Evolutionary conservation across 2,113 vertebrate genomes (phyloP).

Genomic region (Nycticryphes semicollaris): DNA sequence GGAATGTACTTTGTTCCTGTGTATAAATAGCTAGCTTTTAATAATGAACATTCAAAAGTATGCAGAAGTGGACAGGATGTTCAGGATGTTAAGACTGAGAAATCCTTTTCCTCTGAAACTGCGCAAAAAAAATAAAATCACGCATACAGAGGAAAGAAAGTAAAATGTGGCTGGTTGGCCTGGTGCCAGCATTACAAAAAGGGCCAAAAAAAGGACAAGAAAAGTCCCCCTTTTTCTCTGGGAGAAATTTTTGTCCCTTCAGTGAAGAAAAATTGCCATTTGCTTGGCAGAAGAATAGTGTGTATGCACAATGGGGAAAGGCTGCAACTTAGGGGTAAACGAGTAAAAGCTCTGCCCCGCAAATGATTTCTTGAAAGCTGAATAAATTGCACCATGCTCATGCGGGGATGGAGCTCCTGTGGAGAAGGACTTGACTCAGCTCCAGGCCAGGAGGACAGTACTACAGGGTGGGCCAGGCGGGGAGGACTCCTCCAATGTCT

Average conservation of each 20-base stretch:
- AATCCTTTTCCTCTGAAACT: constrained; percentile 33
- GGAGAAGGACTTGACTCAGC: not conserved
- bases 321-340: not conserved
- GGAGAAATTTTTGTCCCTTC: not conserved
- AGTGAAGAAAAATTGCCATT: not conserved
- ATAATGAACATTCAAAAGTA: constrained; percentile 29
- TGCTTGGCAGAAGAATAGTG: not conserved
- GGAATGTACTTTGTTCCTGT: constrained; percentile 67
- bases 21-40: constrained; percentile 64
- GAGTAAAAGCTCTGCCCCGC: not conserved
- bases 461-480: not conserved
- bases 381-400: not conserved
- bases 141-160: not conserved
- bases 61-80: constrained; percentile 50
- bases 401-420: not conserved
- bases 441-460: not conserved
- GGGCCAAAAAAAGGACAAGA: not conserved
- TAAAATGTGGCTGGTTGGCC: not conserved
- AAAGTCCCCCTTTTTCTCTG: not conserved
- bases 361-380: not conserved
- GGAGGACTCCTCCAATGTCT: not conserved
- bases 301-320: not conserved
- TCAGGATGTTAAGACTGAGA: constrained; percentile 53
- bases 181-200: not conserved
- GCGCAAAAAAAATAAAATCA: not conserved